A percentile compares a stretch with the other conserved stretches of the same genome.
phyloP scores from a whole-genome alignment of 2,113 vertebrate genomes.

The Oreochromis niloticus region DNA sequence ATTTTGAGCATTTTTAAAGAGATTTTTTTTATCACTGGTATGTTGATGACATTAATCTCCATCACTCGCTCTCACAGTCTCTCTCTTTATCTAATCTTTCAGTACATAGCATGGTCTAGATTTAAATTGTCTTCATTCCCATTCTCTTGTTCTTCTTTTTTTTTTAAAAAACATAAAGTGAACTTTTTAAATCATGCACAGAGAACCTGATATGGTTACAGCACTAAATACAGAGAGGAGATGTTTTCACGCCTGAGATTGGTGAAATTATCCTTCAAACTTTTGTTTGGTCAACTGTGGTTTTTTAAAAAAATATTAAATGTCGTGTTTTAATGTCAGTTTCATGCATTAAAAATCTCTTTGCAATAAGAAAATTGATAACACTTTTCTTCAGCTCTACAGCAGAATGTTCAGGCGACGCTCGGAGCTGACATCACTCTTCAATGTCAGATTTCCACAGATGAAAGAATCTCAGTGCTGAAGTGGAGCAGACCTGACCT shows the following conservation, averaged over 20 bases:
- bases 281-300: not conserved
- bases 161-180: not conserved
- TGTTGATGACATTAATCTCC: not conserved
- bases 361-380: not conserved
- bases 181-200: not conserved
- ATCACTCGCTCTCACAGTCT: accelerated
- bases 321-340: accelerated
- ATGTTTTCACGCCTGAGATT: accelerated
- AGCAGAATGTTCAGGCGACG: too few species aligned
- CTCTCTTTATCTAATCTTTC: not conserved
- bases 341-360: not conserved
- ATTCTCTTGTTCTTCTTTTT: not conserved
- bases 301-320: not conserved
- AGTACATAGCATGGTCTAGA: not conserved
- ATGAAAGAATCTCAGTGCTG: accelerated
- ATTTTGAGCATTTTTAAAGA: not conserved
- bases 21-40: accelerated
- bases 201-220: not conserved
- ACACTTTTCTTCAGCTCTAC: accelerated
- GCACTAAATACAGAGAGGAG: accelerated
- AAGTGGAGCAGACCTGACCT: not conserved
- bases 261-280: not conserved
- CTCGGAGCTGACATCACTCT: accelerated
- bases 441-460: accelerated
- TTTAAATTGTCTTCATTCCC: not conserved